A percentile compares a stretch with the other conserved stretches of the same genome.
These are phyloP conservation scores for Stomorhina lunata DNA, from an alignment of 2,888 invertebrate species.

Conservation along the genomic window DNA sequence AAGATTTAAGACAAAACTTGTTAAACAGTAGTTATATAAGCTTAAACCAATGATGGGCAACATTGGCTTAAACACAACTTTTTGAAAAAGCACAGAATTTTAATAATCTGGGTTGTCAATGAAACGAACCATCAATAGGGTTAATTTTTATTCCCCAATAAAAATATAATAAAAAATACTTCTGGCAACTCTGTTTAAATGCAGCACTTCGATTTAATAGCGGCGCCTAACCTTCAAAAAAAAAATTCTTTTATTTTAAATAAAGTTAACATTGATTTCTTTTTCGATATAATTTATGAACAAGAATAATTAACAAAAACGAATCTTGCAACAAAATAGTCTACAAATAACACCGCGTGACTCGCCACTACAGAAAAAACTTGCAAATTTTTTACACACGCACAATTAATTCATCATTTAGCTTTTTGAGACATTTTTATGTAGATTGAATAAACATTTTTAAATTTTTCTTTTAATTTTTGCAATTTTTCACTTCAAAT, in stretches of 20 bases:
- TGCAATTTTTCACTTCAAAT: slow-evolving; percentile 2
- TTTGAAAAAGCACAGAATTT: too few relatives aligned
- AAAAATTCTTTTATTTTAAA: not conserved
- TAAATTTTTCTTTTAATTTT: slow-evolving; percentile 1
- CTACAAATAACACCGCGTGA: slow-evolving; percentile 66
- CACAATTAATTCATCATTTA: not conserved
- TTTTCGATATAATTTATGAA: too few relatives aligned
- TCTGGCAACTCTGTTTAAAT: slow-evolving; percentile 24
- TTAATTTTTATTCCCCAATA: too few relatives aligned
- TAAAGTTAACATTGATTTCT: not conserved
- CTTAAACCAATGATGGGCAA: too few relatives aligned
- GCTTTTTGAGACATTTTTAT: not conserved
- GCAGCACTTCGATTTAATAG: slow-evolving; percentile 54
- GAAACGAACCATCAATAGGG: too few relatives aligned
- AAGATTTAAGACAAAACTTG: too few relatives aligned
- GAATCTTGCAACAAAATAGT: not conserved
- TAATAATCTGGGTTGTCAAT: too few relatives aligned
- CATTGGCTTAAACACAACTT: too few relatives aligned
- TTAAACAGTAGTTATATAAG: too few relatives aligned
- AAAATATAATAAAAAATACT: not conserved
- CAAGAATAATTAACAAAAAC: too few relatives aligned
- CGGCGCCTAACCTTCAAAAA: slow-evolving; percentile 74
- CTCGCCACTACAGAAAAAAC: slow-evolving; percentile 11
- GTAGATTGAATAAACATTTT: slow-evolving; percentile 3
- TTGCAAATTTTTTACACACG: slow-evolving; percentile 23